These are phyloP conservation scores for Drepana falcataria DNA, from an alignment of 2,888 invertebrate species.

Conservation along the genomic window DNA sequence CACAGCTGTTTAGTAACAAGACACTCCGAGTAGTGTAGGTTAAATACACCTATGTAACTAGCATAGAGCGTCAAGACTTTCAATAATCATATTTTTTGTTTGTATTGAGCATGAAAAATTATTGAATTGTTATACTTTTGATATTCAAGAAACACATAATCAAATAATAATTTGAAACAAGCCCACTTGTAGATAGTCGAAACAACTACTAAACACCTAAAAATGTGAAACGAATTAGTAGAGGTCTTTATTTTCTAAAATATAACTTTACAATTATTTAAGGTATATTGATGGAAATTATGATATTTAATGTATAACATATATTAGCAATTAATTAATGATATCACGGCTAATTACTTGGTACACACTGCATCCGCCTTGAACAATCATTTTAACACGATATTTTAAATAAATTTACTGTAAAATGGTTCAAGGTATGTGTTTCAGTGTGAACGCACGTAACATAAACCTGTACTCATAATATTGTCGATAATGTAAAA, in stretches of 20 bases:
- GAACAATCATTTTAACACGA: no score
- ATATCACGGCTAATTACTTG: not conserved
- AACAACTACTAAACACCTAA: constrained; percentile 4
- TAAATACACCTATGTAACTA: no score
- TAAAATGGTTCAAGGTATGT: no score
- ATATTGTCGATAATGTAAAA: not conserved
- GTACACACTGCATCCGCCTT: not conserved
- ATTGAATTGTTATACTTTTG: not conserved
- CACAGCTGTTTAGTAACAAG: no score
- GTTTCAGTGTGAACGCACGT: not conserved
- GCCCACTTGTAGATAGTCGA: constrained; percentile 10
- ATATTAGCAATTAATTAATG: not conserved
- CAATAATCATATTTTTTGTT: no score
- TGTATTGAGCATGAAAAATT: no score
- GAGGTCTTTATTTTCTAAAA: constrained; percentile 4
- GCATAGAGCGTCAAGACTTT: no score
- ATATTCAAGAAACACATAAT: constrained; percentile 13
- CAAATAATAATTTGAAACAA: constrained; percentile 20
- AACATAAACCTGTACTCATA: not conserved
- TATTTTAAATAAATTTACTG: no score
- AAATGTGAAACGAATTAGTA: constrained; percentile 9
- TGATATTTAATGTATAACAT: not conserved
- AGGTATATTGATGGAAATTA: not conserved
- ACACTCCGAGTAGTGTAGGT: no score
- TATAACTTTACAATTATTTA: not conserved